These are phyloP conservation scores for Nesidiocoris tenuis DNA, from an alignment of 2,888 invertebrate species.

Conservation along the genomic window DNA sequence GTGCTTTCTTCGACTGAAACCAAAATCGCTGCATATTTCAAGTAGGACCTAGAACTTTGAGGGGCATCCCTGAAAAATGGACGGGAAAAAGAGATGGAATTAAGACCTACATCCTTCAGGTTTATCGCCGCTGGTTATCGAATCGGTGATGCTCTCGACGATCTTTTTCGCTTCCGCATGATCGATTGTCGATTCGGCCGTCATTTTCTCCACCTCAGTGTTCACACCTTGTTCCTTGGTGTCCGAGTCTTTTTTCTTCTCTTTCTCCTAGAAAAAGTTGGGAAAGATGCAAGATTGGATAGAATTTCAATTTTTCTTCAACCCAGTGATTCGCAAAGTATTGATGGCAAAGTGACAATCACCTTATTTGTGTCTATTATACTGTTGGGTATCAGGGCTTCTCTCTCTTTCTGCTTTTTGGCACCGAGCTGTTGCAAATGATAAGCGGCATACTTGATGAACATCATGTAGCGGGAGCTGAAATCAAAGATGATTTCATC, in stretches of 20 bases:
- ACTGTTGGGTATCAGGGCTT: constrained; percentile 50
- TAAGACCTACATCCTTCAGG: constrained; percentile 63
- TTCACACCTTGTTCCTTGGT: constrained; percentile 53
- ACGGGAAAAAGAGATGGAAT: background rate
- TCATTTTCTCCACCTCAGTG: constrained; percentile 55
- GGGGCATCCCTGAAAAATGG: too few relatives aligned
- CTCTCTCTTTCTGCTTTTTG: constrained; percentile 57
- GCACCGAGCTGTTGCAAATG: constrained; percentile 82
- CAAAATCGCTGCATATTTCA: constrained; percentile 33
- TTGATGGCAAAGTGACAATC: background rate
- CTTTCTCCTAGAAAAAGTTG: constrained; percentile 47
- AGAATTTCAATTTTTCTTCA: background rate
- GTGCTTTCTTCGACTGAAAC: constrained; percentile 77
- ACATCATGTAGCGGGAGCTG: constrained; percentile 83
- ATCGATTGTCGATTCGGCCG: constrained; percentile 58
- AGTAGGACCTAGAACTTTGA: too few relatives aligned
- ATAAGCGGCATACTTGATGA: constrained; percentile 92
- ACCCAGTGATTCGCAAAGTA: background rate
- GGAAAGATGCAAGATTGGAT: too few relatives aligned
- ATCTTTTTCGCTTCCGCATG: constrained; percentile 89
- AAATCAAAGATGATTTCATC: background rate
- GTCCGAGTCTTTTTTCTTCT: constrained; percentile 53
- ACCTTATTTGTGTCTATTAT: constrained; percentile 44
- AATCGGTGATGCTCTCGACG: constrained; percentile 83
- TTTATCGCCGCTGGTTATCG: constrained; percentile 72